phyloP scores from a whole-genome alignment of 2,888 invertebrate species.

The Tenthredo distinguenda region DNA sequence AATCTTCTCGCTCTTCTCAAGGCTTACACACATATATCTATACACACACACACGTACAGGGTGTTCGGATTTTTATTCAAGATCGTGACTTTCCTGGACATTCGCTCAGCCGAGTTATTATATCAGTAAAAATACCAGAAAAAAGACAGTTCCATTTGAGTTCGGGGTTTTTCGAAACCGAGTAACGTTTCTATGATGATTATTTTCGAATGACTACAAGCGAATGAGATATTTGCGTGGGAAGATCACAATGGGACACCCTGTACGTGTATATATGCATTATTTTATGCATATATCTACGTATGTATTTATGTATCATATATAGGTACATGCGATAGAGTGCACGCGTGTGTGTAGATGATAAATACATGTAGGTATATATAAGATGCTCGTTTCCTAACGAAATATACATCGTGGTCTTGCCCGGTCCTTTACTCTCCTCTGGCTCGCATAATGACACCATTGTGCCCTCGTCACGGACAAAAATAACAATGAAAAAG shows the following conservation, averaged over 20 bases:
- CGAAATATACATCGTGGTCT: constrained; percentile 36
- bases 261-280: constrained; percentile 5
- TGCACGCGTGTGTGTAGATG: background rate
- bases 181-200: background rate
- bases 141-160: too few species aligned
- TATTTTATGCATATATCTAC: constrained; percentile 7
- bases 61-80: background rate
- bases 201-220: background rate
- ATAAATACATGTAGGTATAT: constrained; percentile 3
- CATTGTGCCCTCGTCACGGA: constrained; percentile 49
- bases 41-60: background rate
- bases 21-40: background rate
- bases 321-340: background rate
- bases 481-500: constrained; percentile 46
- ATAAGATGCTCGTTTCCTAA: constrained; percentile 39
- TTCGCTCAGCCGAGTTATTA: too few species aligned
- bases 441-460: constrained; percentile 48
- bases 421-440: constrained; percentile 20
- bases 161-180: background rate
- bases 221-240: constrained; percentile 7
- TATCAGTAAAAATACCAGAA: too few species aligned
- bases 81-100: background rate
- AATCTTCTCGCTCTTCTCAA: background rate
- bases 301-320: background rate
- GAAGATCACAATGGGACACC: constrained; percentile 1